Evolutionary conservation across 2,888 invertebrate genomes (phyloP).

Genomic region (Glyphotaelius pellucidus): DNA sequence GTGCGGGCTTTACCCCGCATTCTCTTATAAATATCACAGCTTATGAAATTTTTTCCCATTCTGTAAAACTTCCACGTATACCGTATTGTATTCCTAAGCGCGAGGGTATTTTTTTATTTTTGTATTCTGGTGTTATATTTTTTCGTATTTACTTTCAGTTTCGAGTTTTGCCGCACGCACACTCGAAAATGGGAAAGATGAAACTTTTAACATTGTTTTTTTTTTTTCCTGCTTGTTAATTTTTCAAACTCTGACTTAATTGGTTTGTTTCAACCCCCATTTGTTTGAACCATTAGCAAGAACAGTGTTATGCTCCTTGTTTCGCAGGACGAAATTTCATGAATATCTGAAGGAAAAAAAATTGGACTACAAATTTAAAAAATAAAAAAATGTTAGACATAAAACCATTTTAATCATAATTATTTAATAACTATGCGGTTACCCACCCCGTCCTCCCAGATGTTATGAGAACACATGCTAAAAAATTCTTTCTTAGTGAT

Average conservation of each 20-base stretch:
- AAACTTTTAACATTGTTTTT: background rate
- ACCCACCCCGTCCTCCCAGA: no score
- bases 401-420: no score
- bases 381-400: background rate
- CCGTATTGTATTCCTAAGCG: conserved; percentile 18
- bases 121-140: conserved; percentile 8
- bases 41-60: conserved; percentile 34
- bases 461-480: no score
- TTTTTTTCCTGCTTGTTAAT: background rate
- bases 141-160: background rate
- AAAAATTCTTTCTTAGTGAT: no score
- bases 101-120: background rate
- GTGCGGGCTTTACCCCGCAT: conserved; percentile 7
- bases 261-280: background rate
- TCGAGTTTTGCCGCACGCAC: background rate
- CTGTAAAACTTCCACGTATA: conserved; percentile 32
- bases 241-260: background rate
- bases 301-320: no score
- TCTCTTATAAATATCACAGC: conserved; percentile 37
- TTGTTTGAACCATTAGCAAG: no score
- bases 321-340: no score
- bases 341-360: no score
- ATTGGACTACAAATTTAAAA: background rate
- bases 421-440: no score
- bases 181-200: background rate